phyloP scores from a whole-genome alignment of 2,113 vertebrate genomes.

The Apteryx owenii region DNA sequence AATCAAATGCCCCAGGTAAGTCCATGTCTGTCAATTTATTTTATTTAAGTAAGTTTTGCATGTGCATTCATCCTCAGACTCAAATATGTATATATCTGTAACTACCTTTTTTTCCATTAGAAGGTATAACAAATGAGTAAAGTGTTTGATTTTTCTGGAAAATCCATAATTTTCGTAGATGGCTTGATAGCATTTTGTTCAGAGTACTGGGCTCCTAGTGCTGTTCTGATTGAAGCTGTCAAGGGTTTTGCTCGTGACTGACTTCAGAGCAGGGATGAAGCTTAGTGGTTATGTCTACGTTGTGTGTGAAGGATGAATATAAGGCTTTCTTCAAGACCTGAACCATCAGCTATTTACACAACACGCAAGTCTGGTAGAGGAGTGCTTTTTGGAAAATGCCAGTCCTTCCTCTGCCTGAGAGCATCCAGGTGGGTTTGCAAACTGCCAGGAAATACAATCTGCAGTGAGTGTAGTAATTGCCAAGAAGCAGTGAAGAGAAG shows the following conservation, averaged over 20 bases:
- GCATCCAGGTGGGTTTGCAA: neutral
- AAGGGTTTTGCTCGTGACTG: neutral
- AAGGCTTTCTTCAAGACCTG: neutral
- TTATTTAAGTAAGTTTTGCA: neutral
- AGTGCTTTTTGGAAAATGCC: neutral
- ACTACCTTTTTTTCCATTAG: neutral
- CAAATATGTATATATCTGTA: neutral
- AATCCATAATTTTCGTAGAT: fast-evolving
- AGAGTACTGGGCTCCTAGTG: neutral
- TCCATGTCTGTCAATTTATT: neutral
- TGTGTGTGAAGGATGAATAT: neutral
- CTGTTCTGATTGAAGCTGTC: neutral
- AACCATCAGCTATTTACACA: neutral
- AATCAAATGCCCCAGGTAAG: neutral
- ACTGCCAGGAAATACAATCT: neutral
- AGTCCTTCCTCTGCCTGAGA: neutral
- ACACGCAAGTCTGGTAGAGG: neutral
- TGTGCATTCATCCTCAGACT: neutral
- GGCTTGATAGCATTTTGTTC: neutral
- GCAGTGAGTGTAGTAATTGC: neutral
- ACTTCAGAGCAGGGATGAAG: neutral
- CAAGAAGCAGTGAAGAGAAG: neutral
- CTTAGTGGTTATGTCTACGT: fast-evolving
- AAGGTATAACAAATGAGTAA: neutral
- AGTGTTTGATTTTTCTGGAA: neutral